Evolutionary conservation across 1,140 invertebrate species (phyloP), one percentile per base, ranked within the genome.

Genomic region (Brachionus plicatilis): DNA sequence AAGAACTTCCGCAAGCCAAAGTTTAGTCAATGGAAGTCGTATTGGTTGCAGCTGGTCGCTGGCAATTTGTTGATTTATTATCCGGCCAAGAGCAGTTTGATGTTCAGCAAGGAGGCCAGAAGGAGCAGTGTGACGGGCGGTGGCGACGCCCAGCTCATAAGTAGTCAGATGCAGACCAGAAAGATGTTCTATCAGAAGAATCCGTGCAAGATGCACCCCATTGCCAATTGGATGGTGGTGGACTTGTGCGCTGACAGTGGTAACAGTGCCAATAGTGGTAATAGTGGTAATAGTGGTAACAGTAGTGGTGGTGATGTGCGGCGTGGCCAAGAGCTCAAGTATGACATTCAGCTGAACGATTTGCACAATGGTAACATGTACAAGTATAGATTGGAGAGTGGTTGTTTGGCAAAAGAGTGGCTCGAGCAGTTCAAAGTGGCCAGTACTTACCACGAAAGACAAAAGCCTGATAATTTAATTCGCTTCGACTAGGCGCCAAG

Each of bases 381-480:
- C 41, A 83, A 83, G 45, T 83, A 56, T 7, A 27, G 60, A 14
- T 50, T 83, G 29, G 82, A 83, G 8, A 83, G 43, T 29, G 4
- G 43, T 1, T 20, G 45, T n/a, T 50, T 83, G 43, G 82, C 60
- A 5, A 83, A 83, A 17, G 43, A 56, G 17, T 83, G 82, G 82
- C 45, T 70, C 2, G 60, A 72, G 65, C 82, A 68, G 11, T 83
- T 83, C 6, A 83, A 83, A 70, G 11, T 53, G 50, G 82, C 82
- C 24, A 65, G 27, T 7, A 68, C 65, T 11, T 68, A 43, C 41
- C 79, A 82, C 12, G 79, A 82, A 47, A 27, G 79, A 65, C 79
- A 82, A 82, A 82, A 82, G n/a, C 79, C 79, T 43, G 79, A 82
- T 68, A 82, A 82, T 82, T 7, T 82, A 20, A 82, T 82, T 45